phyloP scores from a whole-genome alignment of 1,140 invertebrate species.

The Hypothenemus hampei region DNA sequence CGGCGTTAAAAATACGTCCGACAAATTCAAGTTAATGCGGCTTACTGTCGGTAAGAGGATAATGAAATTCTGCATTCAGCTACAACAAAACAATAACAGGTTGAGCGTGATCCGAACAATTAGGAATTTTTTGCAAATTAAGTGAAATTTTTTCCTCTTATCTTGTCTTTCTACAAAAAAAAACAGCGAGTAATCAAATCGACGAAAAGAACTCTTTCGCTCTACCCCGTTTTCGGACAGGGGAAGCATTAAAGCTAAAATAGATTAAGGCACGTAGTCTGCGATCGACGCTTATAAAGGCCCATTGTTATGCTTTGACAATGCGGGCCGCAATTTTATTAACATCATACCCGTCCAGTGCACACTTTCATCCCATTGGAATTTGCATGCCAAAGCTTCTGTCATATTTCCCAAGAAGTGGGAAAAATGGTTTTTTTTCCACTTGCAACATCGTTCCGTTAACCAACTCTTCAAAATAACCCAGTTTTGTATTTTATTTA shows the following conservation, averaged over 20 bases:
- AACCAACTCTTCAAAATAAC: no score
- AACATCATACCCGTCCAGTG: slow-evolving; percentile 2
- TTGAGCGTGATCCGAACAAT: background rate
- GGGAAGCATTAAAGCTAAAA: background rate
- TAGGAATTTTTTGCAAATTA: background rate
- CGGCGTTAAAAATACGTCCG: background rate
- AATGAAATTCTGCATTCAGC: background rate
- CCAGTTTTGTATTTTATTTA: no score
- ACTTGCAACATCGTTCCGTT: no score
- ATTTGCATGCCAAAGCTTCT: slow-evolving; percentile 4
- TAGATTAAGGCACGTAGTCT: slow-evolving; percentile 1
- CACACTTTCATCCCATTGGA: slow-evolving; percentile 1
- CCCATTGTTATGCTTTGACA: slow-evolving; percentile 2
- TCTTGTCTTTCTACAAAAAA: background rate
- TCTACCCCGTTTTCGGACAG: no score
- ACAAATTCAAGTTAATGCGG: background rate
- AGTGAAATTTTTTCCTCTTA: background rate
- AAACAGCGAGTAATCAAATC: no score
- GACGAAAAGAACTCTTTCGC: no score
- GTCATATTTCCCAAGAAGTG: no score
- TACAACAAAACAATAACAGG: background rate
- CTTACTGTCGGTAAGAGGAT: background rate
- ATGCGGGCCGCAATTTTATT: slow-evolving; percentile 5
- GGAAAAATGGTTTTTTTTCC: no score
- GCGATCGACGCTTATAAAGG: background rate